Evolutionary conservation across 2,888 invertebrate genomes (phyloP).

Genomic region (Cerastis leucographa): DNA sequence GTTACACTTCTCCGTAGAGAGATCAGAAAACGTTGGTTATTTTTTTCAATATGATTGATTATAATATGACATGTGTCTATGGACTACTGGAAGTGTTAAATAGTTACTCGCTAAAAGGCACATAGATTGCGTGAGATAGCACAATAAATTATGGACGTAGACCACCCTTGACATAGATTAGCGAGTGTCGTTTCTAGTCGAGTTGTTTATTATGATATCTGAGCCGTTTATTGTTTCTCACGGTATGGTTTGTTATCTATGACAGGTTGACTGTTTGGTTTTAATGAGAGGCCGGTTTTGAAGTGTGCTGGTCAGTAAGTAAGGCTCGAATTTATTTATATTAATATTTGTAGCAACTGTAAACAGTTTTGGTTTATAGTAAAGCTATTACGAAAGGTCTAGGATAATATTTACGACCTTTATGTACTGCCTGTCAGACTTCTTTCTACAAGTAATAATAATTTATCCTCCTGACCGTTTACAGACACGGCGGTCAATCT

Average conservation of each 20-base stretch:
- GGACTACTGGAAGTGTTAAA: constrained; percentile 64
- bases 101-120: constrained; percentile 50
- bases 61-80: constrained; percentile 53
- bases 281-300: constrained; percentile 48
- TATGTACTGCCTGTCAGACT: too few species aligned
- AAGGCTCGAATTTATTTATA: background rate
- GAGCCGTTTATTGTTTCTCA: constrained; percentile 60
- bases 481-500: too few species aligned
- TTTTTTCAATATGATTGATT: constrained; percentile 64
- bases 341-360: constrained; percentile 10
- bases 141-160: constrained; percentile 46
- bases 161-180: constrained; percentile 63
- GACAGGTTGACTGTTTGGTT: constrained; percentile 40
- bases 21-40: constrained; percentile 63
- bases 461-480: too few species aligned
- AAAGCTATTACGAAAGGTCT: too few species aligned
- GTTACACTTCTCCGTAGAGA: constrained; percentile 12
- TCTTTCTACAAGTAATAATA: too few species aligned
- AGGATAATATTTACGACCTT: too few species aligned
- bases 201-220: constrained; percentile 59
- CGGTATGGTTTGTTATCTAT: constrained; percentile 51
- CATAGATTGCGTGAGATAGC: constrained; percentile 55
- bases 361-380: background rate
- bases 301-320: constrained; percentile 12
- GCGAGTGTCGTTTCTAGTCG: constrained; percentile 53